These are phyloP conservation scores for Myopa tessellatipennis DNA, from an alignment of 2,888 invertebrate species.

Conservation along the genomic window DNA sequence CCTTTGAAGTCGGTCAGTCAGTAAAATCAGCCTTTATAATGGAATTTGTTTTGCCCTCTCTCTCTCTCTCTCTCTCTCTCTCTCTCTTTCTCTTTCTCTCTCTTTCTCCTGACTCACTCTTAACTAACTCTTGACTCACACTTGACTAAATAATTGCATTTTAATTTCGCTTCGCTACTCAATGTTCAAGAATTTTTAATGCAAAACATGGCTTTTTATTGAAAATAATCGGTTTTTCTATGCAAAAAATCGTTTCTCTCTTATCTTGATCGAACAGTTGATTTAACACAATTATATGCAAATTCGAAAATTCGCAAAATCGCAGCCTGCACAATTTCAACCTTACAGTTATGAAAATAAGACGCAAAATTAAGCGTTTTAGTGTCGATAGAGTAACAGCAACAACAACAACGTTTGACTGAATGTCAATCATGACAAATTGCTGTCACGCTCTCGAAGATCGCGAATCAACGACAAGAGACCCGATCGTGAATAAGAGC, in stretches of 20 bases:
- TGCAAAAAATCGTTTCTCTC: background rate
- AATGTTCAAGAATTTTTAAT: background rate
- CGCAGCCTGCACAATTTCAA: slow-evolving; percentile 18
- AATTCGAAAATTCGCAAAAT: background rate
- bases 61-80: background rate
- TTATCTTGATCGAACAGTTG: slow-evolving; percentile 20
- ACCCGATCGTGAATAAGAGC: background rate
- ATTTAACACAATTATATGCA: slow-evolving; percentile 26
- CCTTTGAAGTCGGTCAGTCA: background rate
- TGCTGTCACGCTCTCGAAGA: background rate
- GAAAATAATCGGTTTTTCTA: background rate
- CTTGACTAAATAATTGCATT: background rate
- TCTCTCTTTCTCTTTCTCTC: no score
- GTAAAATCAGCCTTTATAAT: background rate
- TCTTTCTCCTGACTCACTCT: no score
- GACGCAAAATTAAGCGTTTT: background rate
- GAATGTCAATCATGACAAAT: slow-evolving; percentile 21
- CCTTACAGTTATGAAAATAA: slow-evolving; percentile 21
- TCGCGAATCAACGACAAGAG: background rate
- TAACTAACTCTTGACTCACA: no score
- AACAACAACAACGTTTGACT: slow-evolving; percentile 8
- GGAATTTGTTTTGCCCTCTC: background rate
- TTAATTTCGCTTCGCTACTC: background rate
- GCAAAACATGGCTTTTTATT: background rate
- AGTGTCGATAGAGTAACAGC: background rate